A percentile compares a stretch with the other conserved stretches of the same genome.
phyloP scores from a whole-genome alignment of 2,113 vertebrate species.

The Phalacrocorax aristotelis region DNA sequence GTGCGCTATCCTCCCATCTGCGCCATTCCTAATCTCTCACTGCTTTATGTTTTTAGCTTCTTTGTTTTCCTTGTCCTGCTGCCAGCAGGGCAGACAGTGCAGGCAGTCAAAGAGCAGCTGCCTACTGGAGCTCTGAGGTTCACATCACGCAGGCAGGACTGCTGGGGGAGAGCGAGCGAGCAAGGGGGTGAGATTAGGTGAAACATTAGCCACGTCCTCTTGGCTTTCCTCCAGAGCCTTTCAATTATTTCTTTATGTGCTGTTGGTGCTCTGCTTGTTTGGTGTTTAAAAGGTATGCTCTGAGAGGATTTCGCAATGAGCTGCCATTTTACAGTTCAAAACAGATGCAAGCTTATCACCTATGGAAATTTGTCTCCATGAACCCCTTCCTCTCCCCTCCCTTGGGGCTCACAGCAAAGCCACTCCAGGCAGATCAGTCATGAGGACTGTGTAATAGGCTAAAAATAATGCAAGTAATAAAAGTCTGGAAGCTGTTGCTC shows the following conservation, averaged over 20 bases:
- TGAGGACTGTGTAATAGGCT: conserved; percentile 62
- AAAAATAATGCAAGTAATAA: conserved; percentile 68
- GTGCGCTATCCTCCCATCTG: fast-evolving
- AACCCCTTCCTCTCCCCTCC: conserved; percentile 29
- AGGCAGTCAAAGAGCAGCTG: conserved; percentile 53
- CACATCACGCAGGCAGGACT: conserved; percentile 9
- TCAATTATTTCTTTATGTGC: conserved; percentile 79
- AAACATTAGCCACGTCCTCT: conserved; percentile 73
- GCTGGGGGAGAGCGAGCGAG: not conserved
- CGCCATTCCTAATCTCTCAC: not conserved
- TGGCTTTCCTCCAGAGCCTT: conserved; percentile 69
- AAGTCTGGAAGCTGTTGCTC: conserved; percentile 60
- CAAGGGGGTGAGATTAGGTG: conserved; percentile 70
- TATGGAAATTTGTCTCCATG: conserved; percentile 51
- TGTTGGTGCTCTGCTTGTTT: conserved; percentile 62
- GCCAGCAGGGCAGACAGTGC: conserved; percentile 42
- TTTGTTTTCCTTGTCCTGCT: conserved; percentile 13
- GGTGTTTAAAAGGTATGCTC: conserved; percentile 58
- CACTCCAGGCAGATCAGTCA: conserved; percentile 60
- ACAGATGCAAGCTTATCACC: conserved; percentile 67
- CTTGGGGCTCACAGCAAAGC: conserved; percentile 30
- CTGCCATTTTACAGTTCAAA: conserved; percentile 67
- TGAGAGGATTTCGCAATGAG: conserved; percentile 72
- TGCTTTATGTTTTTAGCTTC: not conserved
- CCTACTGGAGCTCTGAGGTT: not conserved